Conservation (phyloP, 2,113 vertebrate genomes). For the Numenius arquata region DNA sequence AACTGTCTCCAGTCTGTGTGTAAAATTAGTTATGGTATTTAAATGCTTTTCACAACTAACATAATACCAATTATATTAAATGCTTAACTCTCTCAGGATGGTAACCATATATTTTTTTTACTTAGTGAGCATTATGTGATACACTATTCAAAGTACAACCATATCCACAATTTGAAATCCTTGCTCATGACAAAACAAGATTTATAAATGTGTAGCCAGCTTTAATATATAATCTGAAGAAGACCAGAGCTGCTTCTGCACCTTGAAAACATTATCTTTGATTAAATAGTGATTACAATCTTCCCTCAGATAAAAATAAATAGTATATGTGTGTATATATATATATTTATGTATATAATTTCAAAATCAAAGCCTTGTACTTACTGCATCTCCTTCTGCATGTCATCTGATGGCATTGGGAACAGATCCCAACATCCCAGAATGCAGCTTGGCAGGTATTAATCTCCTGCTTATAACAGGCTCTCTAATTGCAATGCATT, state of each 20-base stretch:
- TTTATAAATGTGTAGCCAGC: background rate
- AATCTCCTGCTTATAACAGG: background rate
- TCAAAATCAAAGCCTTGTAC: conserved; percentile 50
- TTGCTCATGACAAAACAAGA: background rate
- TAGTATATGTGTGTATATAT: background rate
- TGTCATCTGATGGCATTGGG: conserved; percentile 34
- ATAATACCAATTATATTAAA: background rate
- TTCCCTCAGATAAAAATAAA: conserved; percentile 20
- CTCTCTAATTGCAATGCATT: conserved; percentile 52
- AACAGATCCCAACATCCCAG: conserved; percentile 37
- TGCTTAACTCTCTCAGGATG: background rate
- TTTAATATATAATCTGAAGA: background rate
- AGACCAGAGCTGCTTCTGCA: background rate
- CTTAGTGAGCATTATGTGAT: background rate
- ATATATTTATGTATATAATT: conserved; percentile 16
- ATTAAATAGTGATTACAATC: conserved; percentile 16
- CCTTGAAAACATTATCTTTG: conserved; percentile 4
- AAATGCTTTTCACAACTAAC: background rate
- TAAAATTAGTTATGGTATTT: background rate
- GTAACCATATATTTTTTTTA: background rate
- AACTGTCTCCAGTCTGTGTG: background rate
- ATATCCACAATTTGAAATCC: background rate
- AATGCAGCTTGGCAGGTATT: conserved; percentile 48
- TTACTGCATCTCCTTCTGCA: conserved; percentile 4
- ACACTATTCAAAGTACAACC: background rate